Evolutionary conservation across 2,113 vertebrate genomes (phyloP).

Genomic region (Pelusios castaneus): DNA sequence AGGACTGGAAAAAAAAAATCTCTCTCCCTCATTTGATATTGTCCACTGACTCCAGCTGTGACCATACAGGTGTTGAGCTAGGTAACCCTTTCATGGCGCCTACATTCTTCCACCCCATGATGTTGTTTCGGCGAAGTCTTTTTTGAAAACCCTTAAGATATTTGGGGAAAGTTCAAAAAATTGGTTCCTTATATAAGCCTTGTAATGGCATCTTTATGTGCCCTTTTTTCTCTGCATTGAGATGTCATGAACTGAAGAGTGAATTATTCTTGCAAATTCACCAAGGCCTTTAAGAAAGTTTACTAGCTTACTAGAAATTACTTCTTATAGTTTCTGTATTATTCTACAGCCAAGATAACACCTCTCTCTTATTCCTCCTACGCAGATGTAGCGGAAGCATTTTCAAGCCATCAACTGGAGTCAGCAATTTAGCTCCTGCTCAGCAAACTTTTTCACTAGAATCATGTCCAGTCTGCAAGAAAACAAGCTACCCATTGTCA

Average conservation of each 20-base stretch:
- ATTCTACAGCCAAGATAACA: conserved; percentile 33
- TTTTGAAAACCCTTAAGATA: not conserved
- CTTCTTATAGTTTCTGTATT: conserved; percentile 42
- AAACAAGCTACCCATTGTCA: conserved; percentile 61
- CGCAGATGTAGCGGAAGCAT: conserved; percentile 42
- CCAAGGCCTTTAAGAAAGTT: not conserved
- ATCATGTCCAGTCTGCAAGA: conserved; percentile 52
- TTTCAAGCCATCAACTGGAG: conserved; percentile 51
- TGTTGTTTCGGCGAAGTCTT: not conserved
- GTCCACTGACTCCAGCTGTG: not conserved
- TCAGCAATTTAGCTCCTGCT: conserved; percentile 44
- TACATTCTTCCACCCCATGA: not conserved
- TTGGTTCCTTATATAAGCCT: not conserved
- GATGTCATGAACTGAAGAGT: not conserved
- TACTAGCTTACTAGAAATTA: conserved; percentile 31
- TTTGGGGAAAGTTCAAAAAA: not conserved
- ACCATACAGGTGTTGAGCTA: fast-evolving
- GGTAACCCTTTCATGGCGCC: not conserved
- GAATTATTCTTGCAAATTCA: not conserved
- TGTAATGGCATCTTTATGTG: not conserved
- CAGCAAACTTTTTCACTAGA: conserved; percentile 42
- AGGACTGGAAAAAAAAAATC: not conserved
- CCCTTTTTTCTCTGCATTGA: not conserved
- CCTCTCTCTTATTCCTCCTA: conserved; percentile 62
- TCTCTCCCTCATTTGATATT: fast-evolving